A percentile compares a stretch with the other conserved stretches of the same genome.
Conservation (phyloP, 2,888 invertebrate genomes). For the Colletes collaris region DNA sequence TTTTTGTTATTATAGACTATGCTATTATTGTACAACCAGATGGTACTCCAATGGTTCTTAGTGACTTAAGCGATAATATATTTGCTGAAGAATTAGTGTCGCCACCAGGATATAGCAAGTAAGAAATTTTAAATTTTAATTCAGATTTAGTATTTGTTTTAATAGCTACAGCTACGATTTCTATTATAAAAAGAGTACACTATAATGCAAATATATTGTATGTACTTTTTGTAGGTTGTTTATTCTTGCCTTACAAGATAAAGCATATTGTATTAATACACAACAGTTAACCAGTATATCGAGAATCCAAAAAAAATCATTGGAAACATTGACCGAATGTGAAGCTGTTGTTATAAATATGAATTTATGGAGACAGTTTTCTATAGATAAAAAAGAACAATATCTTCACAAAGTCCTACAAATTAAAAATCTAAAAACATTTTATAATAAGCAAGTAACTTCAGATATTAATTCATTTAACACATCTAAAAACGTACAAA, state of each 20-base stretch:
- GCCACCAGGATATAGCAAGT: conserved; percentile 21
- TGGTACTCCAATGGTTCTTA: conserved; percentile 84
- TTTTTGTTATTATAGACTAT: conserved; percentile 83
- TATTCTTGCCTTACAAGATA: conserved; percentile 84
- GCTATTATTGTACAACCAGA: conserved; percentile 84
- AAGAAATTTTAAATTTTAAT: conserved; percentile 9
- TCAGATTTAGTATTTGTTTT: not conserved
- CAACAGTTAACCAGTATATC: conserved; percentile 85
- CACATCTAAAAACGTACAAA: not conserved
- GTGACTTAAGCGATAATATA: conserved; percentile 64
- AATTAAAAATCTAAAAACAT: conserved; percentile 82
- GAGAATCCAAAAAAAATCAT: conserved; percentile 84
- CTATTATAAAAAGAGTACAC: not conserved
- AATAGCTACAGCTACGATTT: too few relatives aligned
- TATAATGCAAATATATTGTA: not conserved
- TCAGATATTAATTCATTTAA: not conserved
- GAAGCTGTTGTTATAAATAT: conserved; percentile 85
- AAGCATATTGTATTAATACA: conserved; percentile 86
- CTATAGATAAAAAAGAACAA: conserved; percentile 86
- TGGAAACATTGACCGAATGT: conserved; percentile 85
- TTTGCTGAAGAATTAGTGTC: conserved; percentile 29
- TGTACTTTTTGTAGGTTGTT: conserved; percentile 84
- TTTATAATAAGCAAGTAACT: conserved; percentile 20
- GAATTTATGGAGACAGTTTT: conserved; percentile 84
- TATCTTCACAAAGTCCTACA: conserved; percentile 86